Conservation (phyloP, 2,888 invertebrate species). For the Rhingia campestris region DNA sequence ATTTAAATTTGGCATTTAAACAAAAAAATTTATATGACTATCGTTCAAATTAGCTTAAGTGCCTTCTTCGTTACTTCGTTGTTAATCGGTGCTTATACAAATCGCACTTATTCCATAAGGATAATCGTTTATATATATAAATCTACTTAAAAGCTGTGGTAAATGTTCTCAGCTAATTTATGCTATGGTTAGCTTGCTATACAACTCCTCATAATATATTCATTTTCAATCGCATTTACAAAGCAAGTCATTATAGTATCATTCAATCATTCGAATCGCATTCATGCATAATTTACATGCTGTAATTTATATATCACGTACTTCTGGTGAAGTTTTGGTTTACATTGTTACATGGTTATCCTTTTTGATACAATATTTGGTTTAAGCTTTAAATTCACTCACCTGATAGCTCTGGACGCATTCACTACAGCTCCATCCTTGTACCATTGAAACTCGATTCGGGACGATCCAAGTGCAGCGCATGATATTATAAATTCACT, state of each 20-base stretch:
- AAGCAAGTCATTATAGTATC: neutral
- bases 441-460: slow-evolving; percentile 91
- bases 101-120: too few species aligned
- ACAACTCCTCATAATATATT: neutral
- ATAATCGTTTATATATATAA: too few species aligned
- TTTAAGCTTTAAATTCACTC: slow-evolving; percentile 76
- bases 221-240: neutral
- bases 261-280: slow-evolving; percentile 10
- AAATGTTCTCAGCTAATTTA: too few species aligned
- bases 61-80: too few species aligned
- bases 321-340: slow-evolving; percentile 4
- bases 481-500: slow-evolving; percentile 91
- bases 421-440: slow-evolving; percentile 91
- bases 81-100: too few species aligned
- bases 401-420: slow-evolving; percentile 89
- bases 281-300: slow-evolving; percentile 26
- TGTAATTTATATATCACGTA: slow-evolving; percentile 39
- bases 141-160: too few species aligned
- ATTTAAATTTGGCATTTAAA: too few species aligned
- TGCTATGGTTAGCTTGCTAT: neutral
- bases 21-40: too few species aligned
- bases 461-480: slow-evolving; percentile 89
- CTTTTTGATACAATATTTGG: slow-evolving; percentile 13
- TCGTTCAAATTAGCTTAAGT: too few species aligned
- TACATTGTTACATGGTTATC: slow-evolving; percentile 6